Percentiles rank a stretch among this genome's conserved stretches.
These are phyloP conservation scores for Trachurus trachurus DNA, from an alignment of 2,797 vertebrate species.

Conservation along the genomic window DNA sequence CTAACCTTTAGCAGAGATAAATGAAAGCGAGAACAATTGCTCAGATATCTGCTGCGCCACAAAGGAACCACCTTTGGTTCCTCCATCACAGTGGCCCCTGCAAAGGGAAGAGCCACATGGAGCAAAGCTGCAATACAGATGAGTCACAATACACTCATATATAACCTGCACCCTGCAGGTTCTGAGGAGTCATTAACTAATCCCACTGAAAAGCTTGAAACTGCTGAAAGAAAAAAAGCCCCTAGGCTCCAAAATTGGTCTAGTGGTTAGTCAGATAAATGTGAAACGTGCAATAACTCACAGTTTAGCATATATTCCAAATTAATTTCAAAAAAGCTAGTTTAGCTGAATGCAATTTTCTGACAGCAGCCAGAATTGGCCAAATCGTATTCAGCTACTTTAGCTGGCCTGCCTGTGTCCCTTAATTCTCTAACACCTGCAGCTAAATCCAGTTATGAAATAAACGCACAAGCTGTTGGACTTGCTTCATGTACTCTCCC, in stretches of 20 bases:
- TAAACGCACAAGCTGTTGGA: slow-evolving; percentile 54
- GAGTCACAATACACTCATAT: slow-evolving; percentile 19
- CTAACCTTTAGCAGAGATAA: slow-evolving; percentile 73
- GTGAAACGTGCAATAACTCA: slow-evolving; percentile 10
- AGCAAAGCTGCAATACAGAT: slow-evolving; percentile 44
- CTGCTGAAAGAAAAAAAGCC: slow-evolving; percentile 1
- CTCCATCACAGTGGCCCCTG: slow-evolving; percentile 33
- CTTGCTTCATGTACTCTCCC: slow-evolving; percentile 6
- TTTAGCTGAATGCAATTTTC: slow-evolving; percentile 53
- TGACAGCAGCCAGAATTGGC: slow-evolving; percentile 34
- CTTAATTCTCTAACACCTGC: slow-evolving; percentile 66
- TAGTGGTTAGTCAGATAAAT: slow-evolving; percentile 14
- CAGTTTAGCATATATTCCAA: slow-evolving; percentile 27
- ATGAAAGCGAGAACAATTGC: slow-evolving; percentile 65
- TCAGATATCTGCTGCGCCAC: slow-evolving; percentile 54
- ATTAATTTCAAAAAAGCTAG: slow-evolving; percentile 38
- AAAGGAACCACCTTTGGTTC: slow-evolving; percentile 55
- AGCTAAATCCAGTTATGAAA: slow-evolving; percentile 69
- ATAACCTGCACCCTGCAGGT: slow-evolving; percentile 11
- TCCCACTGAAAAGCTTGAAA: slow-evolving; percentile 21
- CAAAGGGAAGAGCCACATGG: slow-evolving; percentile 35
- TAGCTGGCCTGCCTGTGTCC: slow-evolving; percentile 20
- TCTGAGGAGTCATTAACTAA: slow-evolving; percentile 34
- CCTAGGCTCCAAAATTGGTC: slow-evolving; percentile 23
- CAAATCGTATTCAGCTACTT: slow-evolving; percentile 61